Conservation (phyloP, 2,797 vertebrate genomes). For the Odontamblyopus lacepedii region DNA sequence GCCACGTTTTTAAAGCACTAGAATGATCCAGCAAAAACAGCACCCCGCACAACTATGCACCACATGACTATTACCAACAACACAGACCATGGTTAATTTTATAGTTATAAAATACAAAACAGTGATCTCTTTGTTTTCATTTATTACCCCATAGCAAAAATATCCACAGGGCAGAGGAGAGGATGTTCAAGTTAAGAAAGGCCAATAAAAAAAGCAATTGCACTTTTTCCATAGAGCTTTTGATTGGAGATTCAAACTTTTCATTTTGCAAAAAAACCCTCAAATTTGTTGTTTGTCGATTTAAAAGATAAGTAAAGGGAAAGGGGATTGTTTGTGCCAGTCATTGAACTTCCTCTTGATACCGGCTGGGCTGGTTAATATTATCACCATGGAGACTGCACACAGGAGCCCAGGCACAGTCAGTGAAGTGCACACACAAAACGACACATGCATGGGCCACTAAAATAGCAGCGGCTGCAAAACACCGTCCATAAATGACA, state of each 20-base stretch:
- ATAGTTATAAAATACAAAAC: slow-evolving; percentile 17
- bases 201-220: slow-evolving; percentile 42
- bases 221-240: slow-evolving; percentile 28
- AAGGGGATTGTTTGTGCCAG: slow-evolving; percentile 54
- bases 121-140: slow-evolving; percentile 39
- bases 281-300: slow-evolving; percentile 43
- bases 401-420: slow-evolving; percentile 50
- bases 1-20: slow-evolving; percentile 5
- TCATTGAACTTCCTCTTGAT: slow-evolving; percentile 57
- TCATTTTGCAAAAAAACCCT: slow-evolving; percentile 18
- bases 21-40: background rate
- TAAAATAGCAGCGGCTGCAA: slow-evolving; percentile 54
- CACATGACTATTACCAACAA: slow-evolving; percentile 13
- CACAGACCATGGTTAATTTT: background rate
- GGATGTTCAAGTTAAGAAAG: slow-evolving; percentile 24
- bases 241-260: background rate
- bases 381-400: slow-evolving; percentile 78
- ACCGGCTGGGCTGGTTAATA: slow-evolving; percentile 71
- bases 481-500: slow-evolving; percentile 51
- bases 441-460: slow-evolving; percentile 49
- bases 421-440: slow-evolving; percentile 54
- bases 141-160: slow-evolving; percentile 42
- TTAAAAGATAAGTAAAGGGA: slow-evolving; percentile 48
- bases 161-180: slow-evolving; percentile 45
- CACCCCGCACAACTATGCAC: slow-evolving; percentile 4